Conservation (phyloP, 2,113 vertebrate genomes). For the Cochlearius cochlearius region DNA sequence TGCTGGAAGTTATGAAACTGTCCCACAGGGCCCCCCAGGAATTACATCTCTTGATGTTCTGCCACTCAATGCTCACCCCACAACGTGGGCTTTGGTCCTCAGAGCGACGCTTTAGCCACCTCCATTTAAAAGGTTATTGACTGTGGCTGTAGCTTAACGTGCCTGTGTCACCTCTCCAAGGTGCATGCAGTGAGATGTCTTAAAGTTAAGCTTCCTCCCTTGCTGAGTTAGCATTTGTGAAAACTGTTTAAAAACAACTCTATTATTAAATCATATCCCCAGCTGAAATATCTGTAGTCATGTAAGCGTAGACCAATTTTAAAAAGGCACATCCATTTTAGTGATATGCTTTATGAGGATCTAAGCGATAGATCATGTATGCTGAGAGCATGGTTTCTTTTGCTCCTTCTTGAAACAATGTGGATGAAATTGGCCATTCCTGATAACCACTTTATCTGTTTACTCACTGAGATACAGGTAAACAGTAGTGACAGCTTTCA, state of each 20-base stretch:
- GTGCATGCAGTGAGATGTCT: background rate
- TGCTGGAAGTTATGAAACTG: background rate
- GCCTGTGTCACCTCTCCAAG: background rate
- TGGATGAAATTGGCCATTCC: background rate
- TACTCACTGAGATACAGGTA: background rate
- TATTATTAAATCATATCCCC: background rate
- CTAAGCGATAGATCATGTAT: background rate
- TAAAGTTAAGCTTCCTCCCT: background rate
- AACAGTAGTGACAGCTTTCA: background rate
- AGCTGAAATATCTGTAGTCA: background rate
- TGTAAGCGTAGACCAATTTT: background rate
- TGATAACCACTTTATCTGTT: background rate
- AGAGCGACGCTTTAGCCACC: background rate
- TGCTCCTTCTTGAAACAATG: background rate
- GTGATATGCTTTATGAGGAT: background rate
- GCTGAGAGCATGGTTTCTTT: background rate
- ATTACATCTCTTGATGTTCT: background rate
- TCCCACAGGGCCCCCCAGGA: background rate
- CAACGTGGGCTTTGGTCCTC: background rate
- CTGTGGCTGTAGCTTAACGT: background rate
- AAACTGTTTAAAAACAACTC: background rate
- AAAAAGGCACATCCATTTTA: background rate
- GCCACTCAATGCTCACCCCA: background rate
- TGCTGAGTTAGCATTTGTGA: background rate
- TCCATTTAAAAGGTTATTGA: background rate